phyloP scores from a whole-genome alignment of 2,888 invertebrate genomes.

The Scaptomyza reducta region DNA sequence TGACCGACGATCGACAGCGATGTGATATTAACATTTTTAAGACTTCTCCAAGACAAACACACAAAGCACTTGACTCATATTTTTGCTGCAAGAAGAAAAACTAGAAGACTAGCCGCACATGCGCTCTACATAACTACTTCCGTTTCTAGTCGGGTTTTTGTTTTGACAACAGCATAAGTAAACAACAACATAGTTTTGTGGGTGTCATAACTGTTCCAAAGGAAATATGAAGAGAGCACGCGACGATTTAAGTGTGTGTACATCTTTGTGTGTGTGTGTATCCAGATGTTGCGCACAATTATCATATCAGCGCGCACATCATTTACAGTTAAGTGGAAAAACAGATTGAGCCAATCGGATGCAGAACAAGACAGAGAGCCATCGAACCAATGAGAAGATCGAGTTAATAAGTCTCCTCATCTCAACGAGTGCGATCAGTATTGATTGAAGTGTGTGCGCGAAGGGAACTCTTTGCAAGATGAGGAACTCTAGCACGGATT shows the following conservation, averaged over 20 bases:
- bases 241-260: conserved; percentile 45
- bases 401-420: conserved; percentile 50
- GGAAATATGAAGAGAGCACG: conserved; percentile 44
- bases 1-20: conserved; percentile 25
- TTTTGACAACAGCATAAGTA: conserved; percentile 60
- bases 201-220: conserved; percentile 68
- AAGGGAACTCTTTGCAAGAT: conserved; percentile 36
- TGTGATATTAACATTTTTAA: conserved; percentile 42
- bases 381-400: conserved; percentile 29
- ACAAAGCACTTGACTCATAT: conserved; percentile 77
- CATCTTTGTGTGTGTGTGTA: conserved; percentile 11
- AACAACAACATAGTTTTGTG: conserved; percentile 55
- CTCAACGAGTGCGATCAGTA: conserved; percentile 46
- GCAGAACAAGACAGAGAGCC: conserved; percentile 13
- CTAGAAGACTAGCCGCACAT: conserved; percentile 25
- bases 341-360: conserved; percentile 63
- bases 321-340: conserved; percentile 73
- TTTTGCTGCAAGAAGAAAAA: conserved; percentile 10
- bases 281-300: conserved; percentile 75
- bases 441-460: conserved; percentile 30
- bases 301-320: conserved; percentile 77
- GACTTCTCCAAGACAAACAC: conserved; percentile 21
- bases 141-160: conserved; percentile 57
- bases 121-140: conserved; percentile 54
- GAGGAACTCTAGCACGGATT: conserved; percentile 43